A percentile compares a stretch with the other conserved stretches of the same genome.
Conservation (phyloP, 2,113 vertebrate species). For the Ellobius talpinus region DNA sequence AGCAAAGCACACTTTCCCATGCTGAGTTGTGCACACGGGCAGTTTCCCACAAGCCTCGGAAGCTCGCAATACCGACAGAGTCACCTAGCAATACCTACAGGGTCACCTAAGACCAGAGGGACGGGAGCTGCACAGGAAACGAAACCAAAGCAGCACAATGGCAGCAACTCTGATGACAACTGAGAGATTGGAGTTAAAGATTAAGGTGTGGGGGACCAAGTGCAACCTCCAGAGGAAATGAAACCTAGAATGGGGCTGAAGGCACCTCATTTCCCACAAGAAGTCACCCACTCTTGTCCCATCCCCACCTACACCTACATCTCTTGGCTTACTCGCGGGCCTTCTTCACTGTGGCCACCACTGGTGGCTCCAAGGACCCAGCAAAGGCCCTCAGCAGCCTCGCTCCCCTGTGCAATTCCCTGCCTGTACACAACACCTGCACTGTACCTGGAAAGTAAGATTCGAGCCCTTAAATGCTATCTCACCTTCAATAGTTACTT, state of each 20-base stretch:
- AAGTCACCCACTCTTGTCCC: slow-evolving; percentile 50
- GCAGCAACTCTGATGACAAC: slow-evolving; percentile 8
- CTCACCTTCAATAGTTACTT: neutral
- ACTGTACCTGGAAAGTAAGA: neutral
- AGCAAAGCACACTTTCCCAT: neutral
- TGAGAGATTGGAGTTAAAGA: slow-evolving; percentile 67
- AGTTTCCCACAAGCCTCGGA: neutral
- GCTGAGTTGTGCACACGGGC: neutral
- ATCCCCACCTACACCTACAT: neutral
- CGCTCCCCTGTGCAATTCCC: neutral
- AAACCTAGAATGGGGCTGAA: slow-evolving; percentile 56
- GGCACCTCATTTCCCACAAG: slow-evolving; percentile 47
- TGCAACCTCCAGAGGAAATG: slow-evolving; percentile 74
- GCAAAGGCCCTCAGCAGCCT: neutral
- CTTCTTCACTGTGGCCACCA: neutral
- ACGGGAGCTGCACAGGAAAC: slow-evolving; percentile 68
- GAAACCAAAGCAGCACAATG: slow-evolving; percentile 57
- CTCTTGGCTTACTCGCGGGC: neutral
- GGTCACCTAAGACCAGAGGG: neutral
- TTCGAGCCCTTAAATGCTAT: neutral
- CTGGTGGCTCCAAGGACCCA: neutral
- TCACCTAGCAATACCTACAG: neutral
- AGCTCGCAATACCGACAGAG: neutral
- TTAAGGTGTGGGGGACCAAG: neutral
- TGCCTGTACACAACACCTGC: neutral